Base-by-base conservation (phyloP, 1,140 invertebrate genomes). In the Trichonephila inaurata region DNA sequence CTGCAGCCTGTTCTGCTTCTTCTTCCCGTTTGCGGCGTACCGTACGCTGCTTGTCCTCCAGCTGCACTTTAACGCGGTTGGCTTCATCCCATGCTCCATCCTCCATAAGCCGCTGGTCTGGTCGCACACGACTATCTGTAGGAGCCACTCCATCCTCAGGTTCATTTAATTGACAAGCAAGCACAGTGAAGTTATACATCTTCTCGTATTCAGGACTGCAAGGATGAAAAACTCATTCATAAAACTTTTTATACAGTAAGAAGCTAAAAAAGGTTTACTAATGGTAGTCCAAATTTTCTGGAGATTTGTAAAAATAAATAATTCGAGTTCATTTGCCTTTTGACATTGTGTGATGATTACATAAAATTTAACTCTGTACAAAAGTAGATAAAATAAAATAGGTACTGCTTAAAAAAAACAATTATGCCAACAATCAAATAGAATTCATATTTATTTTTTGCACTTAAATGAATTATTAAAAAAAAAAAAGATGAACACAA, bases 41-140 rank as follows among this genome's bases (percentile, higher is more conserved):
- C 33, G 96, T 96, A 90, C 98, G 44, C 96, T 99, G 99, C 96
- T 99, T 99, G 95, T 99, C 99, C 96, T 99, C 99, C 1, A 99
- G 96, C 81, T 97, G 95, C 21, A 96, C 94, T 96, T 99, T 99
- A 95, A 98, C 97, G 21, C 97, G 96, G 96, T 99, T 99, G 60
- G 99, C 99, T 95, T 99, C 98, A 95, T 99, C 98, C 99, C 99
- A 99, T 24, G 96, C 95, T 12, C 98, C 99, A 92, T 99, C 97
- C 96, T 99, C 99, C 99, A 99, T 99, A 77, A 99, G 97, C 82
- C 99, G 97, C 96, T 99, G 99, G 97, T 99, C 99, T 77, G 99
- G 99, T 94, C 99, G 97, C 33, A 97, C 96, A n/a, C 99, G 97
- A 24, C 98, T 98, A 96, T 99, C 99, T 0, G 99, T 99, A 21